A percentile compares a stretch with the other conserved stretches of the same genome.
phyloP scores from a whole-genome alignment of 2,113 vertebrate genomes.

The Microcebus griseorufus region DNA sequence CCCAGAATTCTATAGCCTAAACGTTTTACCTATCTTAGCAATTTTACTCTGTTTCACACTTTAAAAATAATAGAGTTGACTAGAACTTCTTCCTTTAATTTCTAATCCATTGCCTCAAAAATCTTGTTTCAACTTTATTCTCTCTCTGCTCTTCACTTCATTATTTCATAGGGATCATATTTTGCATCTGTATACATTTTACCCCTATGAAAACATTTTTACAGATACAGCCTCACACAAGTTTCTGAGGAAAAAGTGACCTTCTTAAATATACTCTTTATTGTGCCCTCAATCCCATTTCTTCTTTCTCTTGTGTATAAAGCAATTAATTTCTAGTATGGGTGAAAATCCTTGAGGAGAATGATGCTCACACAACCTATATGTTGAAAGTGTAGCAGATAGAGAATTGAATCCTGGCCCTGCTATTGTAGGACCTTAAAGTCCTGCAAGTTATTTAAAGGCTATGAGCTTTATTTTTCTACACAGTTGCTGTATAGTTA shows the following conservation, averaged over 20 bases:
- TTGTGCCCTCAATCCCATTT: background rate
- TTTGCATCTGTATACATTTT: background rate
- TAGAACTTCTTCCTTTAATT: background rate
- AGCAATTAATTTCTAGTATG: background rate
- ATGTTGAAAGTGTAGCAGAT: background rate
- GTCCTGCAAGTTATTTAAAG: background rate
- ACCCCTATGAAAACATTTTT: background rate
- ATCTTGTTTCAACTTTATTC: background rate
- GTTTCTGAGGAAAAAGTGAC: background rate
- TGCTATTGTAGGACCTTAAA: background rate
- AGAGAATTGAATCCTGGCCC: background rate
- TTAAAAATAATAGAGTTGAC: background rate
- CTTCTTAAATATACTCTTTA: background rate
- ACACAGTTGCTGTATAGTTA: background rate
- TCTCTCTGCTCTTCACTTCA: background rate
- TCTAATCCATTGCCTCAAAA: background rate
- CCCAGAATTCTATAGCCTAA: background rate
- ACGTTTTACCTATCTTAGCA: background rate
- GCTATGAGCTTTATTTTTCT: background rate
- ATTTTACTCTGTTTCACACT: background rate
- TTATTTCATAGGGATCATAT: background rate
- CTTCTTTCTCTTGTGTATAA: background rate
- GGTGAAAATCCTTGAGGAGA: background rate
- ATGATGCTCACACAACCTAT: background rate
- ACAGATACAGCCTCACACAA: background rate